Base-by-base conservation (phyloP, 1,140 invertebrate genomes). In the Physella acuta region DNA sequence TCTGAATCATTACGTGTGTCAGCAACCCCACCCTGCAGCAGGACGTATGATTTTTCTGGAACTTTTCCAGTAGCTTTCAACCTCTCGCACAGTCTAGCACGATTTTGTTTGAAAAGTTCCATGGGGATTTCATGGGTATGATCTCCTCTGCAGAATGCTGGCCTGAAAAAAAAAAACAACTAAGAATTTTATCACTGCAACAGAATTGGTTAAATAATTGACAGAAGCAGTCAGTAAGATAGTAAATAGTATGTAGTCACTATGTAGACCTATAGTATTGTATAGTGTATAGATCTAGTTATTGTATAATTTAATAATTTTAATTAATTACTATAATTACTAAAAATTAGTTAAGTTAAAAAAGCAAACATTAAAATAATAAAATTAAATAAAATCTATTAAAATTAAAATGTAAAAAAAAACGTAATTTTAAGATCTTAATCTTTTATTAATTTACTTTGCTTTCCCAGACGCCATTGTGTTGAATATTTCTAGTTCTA, bases 1-100 rank as follows among this genome's bases (percentile, higher is more conserved):
- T 93, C 92, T 3, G 91, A 90, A 72, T 90, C 90, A 78, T 92
- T 89, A 58, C 90, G 86, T 33, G 87, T 89, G 34, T 87, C 73
- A 14, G 89, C 86, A 24, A 87, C 86, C 30, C 92, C 92, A 64
- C 92, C 92, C 81, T 92, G 88, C 17, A 93, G 84, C 4, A 89
- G 31, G 31, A 93, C 86, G 66, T 90, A 85, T 24, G 85, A 77
- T 17, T 86, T 80, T 66, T 78, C 75, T 11, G 78, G 81, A 24
- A 88, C 71, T 52, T 84, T 78, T 0, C 77, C 51, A 36, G 85
- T 83, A 2, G 79, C 74, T 71, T 80, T 82, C 16, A 93, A 76
- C 33, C 86, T 82, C 52, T 89, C 82, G 26, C 87, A 82, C 28
- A 93, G 82, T 39, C 91, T 86, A 17, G 85, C 63, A 0, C 92